Percentiles rank a stretch among this genome's conserved stretches.
Evolutionary conservation across 2,113 vertebrate genomes (phyloP).

Genomic region (Phainopepla nitens): DNA sequence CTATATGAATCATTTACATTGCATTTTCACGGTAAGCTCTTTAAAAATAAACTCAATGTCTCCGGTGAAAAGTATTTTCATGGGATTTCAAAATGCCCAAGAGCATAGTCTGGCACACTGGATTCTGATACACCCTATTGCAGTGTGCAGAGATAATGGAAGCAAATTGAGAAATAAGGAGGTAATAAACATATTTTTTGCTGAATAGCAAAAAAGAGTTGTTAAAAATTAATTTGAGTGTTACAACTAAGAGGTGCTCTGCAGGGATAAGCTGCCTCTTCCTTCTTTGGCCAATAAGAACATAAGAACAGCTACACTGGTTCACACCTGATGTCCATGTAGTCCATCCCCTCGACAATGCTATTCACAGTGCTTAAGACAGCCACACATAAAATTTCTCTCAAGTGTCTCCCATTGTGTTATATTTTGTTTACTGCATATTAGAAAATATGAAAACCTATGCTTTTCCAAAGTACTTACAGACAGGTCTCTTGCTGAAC

Average conservation of each 20-base stretch:
- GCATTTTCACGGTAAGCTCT: neutral
- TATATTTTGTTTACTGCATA: neutral
- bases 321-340: neutral
- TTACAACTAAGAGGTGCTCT: neutral
- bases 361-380: neutral
- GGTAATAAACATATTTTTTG: neutral
- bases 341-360: neutral
- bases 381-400: neutral
- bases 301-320: neutral
- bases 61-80: neutral
- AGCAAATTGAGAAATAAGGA: neutral
- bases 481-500: neutral
- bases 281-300: neutral
- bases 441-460: neutral
- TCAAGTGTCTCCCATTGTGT: neutral
- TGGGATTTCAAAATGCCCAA: neutral
- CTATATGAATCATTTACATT: neutral
- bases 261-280: neutral
- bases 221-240: neutral
- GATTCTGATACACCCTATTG: neutral
- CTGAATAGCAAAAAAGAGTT: neutral
- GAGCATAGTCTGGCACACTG: neutral
- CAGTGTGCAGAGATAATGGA: neutral
- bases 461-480: neutral
- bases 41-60: neutral